A percentile compares a stretch with the other conserved stretches of the same genome.
These are phyloP conservation scores for Myotis lucifugus DNA, from an alignment of 2,113 vertebrate genomes.

Conservation along the genomic window DNA sequence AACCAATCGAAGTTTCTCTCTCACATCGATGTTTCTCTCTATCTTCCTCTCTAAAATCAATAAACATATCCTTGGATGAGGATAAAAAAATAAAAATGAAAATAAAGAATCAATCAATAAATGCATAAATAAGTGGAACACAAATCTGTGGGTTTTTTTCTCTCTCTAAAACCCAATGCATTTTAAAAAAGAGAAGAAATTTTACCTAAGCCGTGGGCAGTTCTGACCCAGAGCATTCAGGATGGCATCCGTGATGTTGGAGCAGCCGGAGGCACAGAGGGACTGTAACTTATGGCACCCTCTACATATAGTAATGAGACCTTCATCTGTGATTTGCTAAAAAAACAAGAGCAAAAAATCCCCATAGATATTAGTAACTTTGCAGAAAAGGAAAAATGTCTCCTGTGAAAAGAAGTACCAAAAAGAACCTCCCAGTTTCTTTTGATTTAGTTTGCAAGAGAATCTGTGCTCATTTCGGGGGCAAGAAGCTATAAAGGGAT, in stretches of 20 bases:
- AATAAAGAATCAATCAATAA: not conserved
- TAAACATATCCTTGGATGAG: not conserved
- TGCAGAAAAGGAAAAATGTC: slow-evolving; percentile 30
- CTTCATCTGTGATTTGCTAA: slow-evolving; percentile 99
- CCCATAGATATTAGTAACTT: slow-evolving; percentile 35
- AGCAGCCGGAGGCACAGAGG: slow-evolving; percentile 97
- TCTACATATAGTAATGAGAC: slow-evolving; percentile 98
- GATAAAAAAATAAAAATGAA: not conserved
- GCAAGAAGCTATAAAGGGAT: not conserved
- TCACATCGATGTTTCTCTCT: not conserved
- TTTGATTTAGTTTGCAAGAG: not conserved
- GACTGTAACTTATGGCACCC: slow-evolving; percentile 98
- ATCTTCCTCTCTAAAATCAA: not conserved
- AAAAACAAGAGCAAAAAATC: slow-evolving; percentile 26
- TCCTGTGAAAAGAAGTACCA: slow-evolving; percentile 39
- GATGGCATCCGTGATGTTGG: slow-evolving; percentile 98
- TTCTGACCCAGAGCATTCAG: slow-evolving; percentile 97
- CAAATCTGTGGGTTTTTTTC: not conserved
- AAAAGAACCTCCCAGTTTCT: slow-evolving; percentile 42
- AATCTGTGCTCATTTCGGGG: slow-evolving; percentile 1
- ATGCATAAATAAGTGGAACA: not conserved
- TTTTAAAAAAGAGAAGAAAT: not conserved
- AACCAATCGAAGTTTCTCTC: not conserved
- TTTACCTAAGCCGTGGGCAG: slow-evolving; percentile 95
- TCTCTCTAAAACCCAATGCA: too few relatives aligned